Evolutionary conservation across 2,888 invertebrate genomes (phyloP).

Genomic region (Rhamnusium bicolor): DNA sequence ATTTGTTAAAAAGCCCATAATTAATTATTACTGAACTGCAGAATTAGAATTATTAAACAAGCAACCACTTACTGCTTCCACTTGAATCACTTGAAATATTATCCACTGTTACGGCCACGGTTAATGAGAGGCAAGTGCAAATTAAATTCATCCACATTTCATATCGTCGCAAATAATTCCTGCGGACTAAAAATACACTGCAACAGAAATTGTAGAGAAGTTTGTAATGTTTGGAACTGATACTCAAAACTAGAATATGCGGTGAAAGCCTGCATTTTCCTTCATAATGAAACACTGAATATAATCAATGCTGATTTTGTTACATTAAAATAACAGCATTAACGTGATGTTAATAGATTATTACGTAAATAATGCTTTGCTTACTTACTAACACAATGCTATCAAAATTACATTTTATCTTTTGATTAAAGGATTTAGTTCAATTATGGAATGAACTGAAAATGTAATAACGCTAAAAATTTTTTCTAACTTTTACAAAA

Average conservation of each 20-base stretch:
- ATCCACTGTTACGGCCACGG: slow-evolving; percentile 59
- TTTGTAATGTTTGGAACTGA: neutral
- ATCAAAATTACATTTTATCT: too few relatives aligned
- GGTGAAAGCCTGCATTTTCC: neutral
- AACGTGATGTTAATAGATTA: neutral
- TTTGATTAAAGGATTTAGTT: too few relatives aligned
- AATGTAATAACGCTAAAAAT: too few relatives aligned
- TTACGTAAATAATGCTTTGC: neutral
- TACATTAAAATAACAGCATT: neutral
- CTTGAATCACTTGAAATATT: slow-evolving; percentile 39
- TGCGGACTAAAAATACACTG: slow-evolving; percentile 63
- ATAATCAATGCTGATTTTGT: neutral
- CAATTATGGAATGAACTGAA: too few relatives aligned
- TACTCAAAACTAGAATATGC: neutral
- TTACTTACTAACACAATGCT: neutral
- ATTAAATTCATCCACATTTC: slow-evolving; percentile 69
- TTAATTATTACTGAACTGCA: neutral
- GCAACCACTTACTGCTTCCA: slow-evolving; percentile 40
- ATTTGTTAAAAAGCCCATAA: neutral
- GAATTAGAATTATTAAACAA: slow-evolving; percentile 7
- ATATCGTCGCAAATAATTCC: slow-evolving; percentile 66
- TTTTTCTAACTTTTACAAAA: too few relatives aligned
- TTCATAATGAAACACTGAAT: neutral
- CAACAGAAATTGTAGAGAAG: slow-evolving; percentile 13
- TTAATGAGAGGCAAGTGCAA: slow-evolving; percentile 65